Conservation (phyloP, 2,888 invertebrate genomes). For the Dioctria linearis region DNA sequence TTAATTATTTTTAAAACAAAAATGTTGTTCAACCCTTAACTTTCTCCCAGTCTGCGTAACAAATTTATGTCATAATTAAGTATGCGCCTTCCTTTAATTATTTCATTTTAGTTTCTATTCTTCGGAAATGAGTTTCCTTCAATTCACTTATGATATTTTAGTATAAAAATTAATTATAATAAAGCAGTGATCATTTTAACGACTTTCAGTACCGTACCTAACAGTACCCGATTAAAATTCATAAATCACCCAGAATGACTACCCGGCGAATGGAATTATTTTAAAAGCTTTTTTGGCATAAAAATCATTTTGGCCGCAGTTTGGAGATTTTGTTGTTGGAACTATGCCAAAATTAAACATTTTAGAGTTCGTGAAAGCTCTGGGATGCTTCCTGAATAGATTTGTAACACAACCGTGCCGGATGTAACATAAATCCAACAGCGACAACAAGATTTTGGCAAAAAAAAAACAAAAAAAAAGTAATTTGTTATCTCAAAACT, state of each 20-base stretch:
- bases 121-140: too few species aligned
- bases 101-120: too few species aligned
- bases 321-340: background rate
- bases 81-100: too few species aligned
- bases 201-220: background rate
- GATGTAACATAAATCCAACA: background rate
- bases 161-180: too few species aligned
- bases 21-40: too few species aligned
- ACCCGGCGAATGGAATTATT: constrained; percentile 53
- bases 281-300: constrained; percentile 53
- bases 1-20: too few species aligned
- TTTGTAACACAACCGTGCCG: background rate
- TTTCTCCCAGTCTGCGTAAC: too few species aligned
- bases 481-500: too few species aligned
- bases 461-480: too few species aligned
- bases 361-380: constrained; percentile 2
- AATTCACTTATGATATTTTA: too few species aligned
- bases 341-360: background rate
- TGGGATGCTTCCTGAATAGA: background rate
- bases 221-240: constrained; percentile 20
- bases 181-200: background rate
- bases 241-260: constrained; percentile 50
- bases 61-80: too few species aligned
- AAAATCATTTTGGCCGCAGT: background rate
- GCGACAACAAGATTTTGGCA: too few species aligned